A percentile compares a stretch with the other conserved stretches of the same genome.
Evolutionary conservation across 2,113 vertebrate species (phyloP).

Genomic region (Himantopus leucocephalus): DNA sequence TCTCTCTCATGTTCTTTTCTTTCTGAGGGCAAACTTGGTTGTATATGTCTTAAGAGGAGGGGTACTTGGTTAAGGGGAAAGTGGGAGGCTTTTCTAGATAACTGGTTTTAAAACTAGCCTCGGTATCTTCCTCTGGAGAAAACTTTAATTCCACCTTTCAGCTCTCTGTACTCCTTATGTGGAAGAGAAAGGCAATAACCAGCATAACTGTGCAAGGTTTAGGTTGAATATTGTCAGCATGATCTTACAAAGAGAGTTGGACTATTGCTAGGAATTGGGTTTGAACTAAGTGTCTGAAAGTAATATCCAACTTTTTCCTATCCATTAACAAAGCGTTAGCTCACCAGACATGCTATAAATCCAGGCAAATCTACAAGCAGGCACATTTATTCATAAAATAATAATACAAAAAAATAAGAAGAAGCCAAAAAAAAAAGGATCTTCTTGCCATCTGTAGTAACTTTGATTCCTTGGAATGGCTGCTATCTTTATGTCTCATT

Average conservation of each 20-base stretch:
- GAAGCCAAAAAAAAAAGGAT: not conserved
- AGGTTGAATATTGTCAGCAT: not conserved
- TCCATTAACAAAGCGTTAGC: not conserved
- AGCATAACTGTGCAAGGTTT: not conserved
- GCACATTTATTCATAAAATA: not conserved
- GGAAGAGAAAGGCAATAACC: not conserved
- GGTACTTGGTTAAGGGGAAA: not conserved
- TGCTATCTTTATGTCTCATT: conserved; percentile 46
- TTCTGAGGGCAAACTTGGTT: not conserved
- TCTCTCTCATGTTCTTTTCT: not conserved
- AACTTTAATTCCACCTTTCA: not conserved
- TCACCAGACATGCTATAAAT: not conserved
- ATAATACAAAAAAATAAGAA: no score
- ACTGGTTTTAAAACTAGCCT: not conserved
- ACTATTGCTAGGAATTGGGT: not conserved
- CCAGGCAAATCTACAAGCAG: not conserved
- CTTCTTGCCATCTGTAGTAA: not conserved
- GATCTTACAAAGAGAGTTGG: not conserved
- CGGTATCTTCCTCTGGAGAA: not conserved
- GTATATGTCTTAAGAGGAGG: not conserved
- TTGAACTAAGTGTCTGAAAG: not conserved
- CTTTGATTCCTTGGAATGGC: not conserved
- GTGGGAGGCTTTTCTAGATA: not conserved
- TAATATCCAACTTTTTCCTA: not conserved
- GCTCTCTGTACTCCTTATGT: not conserved